Evolutionary conservation across 2,888 invertebrate genomes (phyloP), one percentile per base, ranked within the genome.

Genomic region (Brachyptera putata): DNA sequence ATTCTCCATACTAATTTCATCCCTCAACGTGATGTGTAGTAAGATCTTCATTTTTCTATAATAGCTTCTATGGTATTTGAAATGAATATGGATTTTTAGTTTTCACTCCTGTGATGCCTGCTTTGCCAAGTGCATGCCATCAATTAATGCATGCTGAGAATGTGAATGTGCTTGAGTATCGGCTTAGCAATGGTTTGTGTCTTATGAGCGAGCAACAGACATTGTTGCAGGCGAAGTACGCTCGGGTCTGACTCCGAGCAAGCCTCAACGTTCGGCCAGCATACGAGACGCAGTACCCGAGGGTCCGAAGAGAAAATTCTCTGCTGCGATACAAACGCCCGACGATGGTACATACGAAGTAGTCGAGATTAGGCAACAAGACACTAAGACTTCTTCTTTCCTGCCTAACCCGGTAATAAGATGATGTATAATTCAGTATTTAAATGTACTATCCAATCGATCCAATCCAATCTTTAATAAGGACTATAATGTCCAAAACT

Each of bases 251-350:
- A 87, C 89, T 56, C 89, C 89, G 13, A 83, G 88, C 60, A 93
- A 92, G 74, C 92, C 91, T 14, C 90, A 91, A 73, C 79, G 92
- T 65, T 90, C 90, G 16, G 89, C 91, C 46, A 91, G 91, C 72
- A 89, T 92, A 86, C 80, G 91, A 67, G 91, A 70, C 25, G 56
- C 62, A 14, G 59, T 48, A 1, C 50, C 58, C 7, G 67, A 67
- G 24, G 89, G 74, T 80, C 87, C 61, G 86, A 86, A 74, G 84
- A 85, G 71, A 57, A 56, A 39, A 24, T n/a, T 53, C 24, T 46
- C 56, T 3, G 21, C 77, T 82, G 53, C 79, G 80, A 16, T 36
- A 16, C 62, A 56, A 18, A 53, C 62, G 3, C 65, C 64, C 14
- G 66, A 66, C 46, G 63, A 64, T 57, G 65, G 65, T 60, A 24